A percentile compares a stretch with the other conserved stretches of the same genome.
Evolutionary conservation across 2,797 vertebrate species (phyloP).

Genomic region (Myiotriccus ornatus): DNA sequence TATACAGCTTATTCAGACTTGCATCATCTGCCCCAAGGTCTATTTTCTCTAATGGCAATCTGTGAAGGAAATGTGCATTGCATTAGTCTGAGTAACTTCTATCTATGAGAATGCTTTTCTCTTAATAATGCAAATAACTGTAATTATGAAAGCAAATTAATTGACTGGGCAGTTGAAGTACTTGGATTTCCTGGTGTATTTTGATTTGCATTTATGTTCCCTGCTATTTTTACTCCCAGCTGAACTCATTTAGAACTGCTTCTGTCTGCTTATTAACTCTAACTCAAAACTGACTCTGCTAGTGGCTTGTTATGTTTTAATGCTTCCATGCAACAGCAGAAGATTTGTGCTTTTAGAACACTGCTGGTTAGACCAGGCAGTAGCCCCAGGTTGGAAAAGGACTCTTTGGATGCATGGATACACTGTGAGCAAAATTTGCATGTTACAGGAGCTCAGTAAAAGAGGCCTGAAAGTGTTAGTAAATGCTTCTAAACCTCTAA

Average conservation of each 20-base stretch:
- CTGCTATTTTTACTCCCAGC: conserved; percentile 48
- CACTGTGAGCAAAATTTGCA: not conserved
- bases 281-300: not conserved
- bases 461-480: not conserved
- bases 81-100: conserved; percentile 31
- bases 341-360: not conserved
- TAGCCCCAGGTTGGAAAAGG: not conserved
- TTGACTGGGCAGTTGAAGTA: conserved; percentile 41
- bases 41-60: conserved; percentile 41
- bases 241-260: conserved; percentile 12
- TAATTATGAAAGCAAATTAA: conserved; percentile 55
- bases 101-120: conserved; percentile 12
- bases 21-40: conserved; percentile 7
- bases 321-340: not conserved
- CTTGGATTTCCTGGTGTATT: conserved; percentile 22
- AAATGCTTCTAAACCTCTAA: not conserved
- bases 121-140: conserved; percentile 44
- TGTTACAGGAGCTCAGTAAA: too few relatives aligned
- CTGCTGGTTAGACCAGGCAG: not conserved
- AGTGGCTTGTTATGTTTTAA: not conserved
- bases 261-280: conserved; percentile 31
- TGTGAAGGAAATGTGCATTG: conserved; percentile 23
- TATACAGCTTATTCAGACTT: conserved; percentile 16
- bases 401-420: fast-evolving
- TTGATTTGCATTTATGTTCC: conserved; percentile 45